phyloP scores from a whole-genome alignment of 2,797 vertebrate species.

The Urosaurus nigricauda region DNA sequence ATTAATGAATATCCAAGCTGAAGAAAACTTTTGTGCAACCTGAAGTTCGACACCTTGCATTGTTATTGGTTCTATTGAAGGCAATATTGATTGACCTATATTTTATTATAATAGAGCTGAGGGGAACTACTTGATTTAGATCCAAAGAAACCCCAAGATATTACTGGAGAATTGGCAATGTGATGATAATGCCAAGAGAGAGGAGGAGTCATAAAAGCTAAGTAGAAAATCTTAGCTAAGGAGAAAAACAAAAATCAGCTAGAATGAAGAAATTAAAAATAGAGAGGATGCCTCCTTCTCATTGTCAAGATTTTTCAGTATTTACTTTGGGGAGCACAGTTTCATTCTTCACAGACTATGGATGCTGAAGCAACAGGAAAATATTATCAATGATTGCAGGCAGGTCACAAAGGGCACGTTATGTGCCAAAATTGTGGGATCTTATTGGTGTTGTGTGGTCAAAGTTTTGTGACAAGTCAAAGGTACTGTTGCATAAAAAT shows the following conservation, averaged over 20 bases:
- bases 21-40: neutral
- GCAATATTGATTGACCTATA: neutral
- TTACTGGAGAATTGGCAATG: neutral
- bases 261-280: conserved; percentile 9
- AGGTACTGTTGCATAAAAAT: conserved; percentile 69
- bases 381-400: conserved; percentile 59
- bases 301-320: conserved; percentile 25
- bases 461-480: conserved; percentile 70
- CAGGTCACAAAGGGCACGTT: conserved; percentile 71
- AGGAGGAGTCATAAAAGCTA: neutral
- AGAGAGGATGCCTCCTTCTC: conserved; percentile 36
- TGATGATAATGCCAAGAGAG: conserved; percentile 4
- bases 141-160: conserved; percentile 9
- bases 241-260: neutral
- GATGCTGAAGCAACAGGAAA: conserved; percentile 52
- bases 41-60: neutral
- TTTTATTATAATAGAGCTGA: conserved; percentile 14
- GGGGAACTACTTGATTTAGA: neutral
- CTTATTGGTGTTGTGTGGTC: conserved; percentile 56
- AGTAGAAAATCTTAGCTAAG: conserved; percentile 29
- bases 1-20: neutral
- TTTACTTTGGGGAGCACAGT: conserved; percentile 36
- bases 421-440: conserved; percentile 66
- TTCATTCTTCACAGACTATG: conserved; percentile 46
- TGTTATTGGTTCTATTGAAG: neutral